Base-by-base conservation (phyloP, 2,888 invertebrate species). In the Limnephilus marmoratus region DNA sequence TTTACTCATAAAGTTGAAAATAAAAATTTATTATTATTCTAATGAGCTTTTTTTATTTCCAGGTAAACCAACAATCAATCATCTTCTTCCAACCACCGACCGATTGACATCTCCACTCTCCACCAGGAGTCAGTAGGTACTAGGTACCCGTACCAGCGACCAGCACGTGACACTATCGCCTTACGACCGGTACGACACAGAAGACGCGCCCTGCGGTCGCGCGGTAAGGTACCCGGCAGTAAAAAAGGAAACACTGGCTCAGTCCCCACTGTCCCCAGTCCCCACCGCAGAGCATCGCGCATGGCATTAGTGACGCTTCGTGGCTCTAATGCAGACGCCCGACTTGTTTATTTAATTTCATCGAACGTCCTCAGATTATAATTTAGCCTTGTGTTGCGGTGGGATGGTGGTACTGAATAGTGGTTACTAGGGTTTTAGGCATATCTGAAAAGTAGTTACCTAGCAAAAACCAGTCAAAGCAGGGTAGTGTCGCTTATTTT, bases 131-230 rank as follows among this genome's bases (percentile, higher is more conserved):
- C 12, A 29, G 53, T 13, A 85, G 45, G 2, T 45, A 45, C n/a
- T 37, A 31, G 31, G 45, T 31, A n/a, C 31, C 29, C 45, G 45
- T n/a, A 37, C 45, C 81, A 37, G n/a, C 41, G 3, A 2, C 83
- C 85, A 86, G 90, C 90, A 90, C 90, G 90, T 90, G 90, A 90
- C 90, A 90, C 90, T 85, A 90, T 90, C 90, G 41, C 41, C 90
- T 90, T 90, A 90, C 90, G 53, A 80, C 90, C 90, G 85, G 90
- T 90, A 90, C 80, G 85, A 80, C 90, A 90, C 90, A 41, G 68
- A 85, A 85, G 85, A 85, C 37, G 85, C 15, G 41, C 80, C 85
- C 37, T 85, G 90, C 41, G 90, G 90, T 90, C 41, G 13, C 29
- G 34, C n/a, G 88, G 68, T 53, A 31, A 34, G 29, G 90, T 90